Evolutionary conservation across 2,888 invertebrate genomes (phyloP).

Genomic region (Pristionchus arcanus): DNA sequence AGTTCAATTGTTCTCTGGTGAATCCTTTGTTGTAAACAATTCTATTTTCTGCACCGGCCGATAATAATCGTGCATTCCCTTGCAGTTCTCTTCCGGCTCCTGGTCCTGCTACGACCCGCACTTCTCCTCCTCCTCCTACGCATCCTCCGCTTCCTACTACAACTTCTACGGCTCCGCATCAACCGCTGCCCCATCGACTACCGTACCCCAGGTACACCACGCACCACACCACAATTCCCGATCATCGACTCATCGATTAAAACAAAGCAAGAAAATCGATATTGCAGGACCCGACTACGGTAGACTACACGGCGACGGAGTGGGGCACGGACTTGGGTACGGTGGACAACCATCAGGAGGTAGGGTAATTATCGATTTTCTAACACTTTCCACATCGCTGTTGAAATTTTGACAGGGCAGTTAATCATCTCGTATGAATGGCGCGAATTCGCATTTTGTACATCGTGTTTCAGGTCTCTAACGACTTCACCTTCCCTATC

Average conservation of each 20-base stretch:
- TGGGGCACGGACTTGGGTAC: not conserved
- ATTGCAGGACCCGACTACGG: conserved; percentile 19
- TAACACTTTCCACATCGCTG: not conserved
- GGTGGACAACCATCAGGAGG: not conserved
- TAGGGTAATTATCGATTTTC: not conserved
- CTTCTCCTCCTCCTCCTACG: not conserved
- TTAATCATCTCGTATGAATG: not conserved
- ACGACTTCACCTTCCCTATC: conserved; percentile 8
- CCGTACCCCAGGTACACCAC: conserved; percentile 24
- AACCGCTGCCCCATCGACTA: not conserved
- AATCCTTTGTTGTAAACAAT: no score
- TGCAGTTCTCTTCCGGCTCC: not conserved
- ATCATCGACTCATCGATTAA: not conserved
- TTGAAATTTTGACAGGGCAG: not conserved
- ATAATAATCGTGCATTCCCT: not conserved
- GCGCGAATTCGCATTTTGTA: not conserved
- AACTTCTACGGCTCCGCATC: not conserved
- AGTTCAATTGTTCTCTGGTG: no score
- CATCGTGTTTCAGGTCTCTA: not conserved
- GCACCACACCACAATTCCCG: not conserved
- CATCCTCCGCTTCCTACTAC: not conserved
- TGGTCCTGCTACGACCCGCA: not conserved
- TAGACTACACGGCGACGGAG: not conserved
- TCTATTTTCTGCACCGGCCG: no score
- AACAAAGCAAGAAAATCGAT: not conserved